Evolutionary conservation across 2,113 vertebrate genomes (phyloP), one percentile per base, ranked within the genome.

Genomic region (Callaeas wilsoni): DNA sequence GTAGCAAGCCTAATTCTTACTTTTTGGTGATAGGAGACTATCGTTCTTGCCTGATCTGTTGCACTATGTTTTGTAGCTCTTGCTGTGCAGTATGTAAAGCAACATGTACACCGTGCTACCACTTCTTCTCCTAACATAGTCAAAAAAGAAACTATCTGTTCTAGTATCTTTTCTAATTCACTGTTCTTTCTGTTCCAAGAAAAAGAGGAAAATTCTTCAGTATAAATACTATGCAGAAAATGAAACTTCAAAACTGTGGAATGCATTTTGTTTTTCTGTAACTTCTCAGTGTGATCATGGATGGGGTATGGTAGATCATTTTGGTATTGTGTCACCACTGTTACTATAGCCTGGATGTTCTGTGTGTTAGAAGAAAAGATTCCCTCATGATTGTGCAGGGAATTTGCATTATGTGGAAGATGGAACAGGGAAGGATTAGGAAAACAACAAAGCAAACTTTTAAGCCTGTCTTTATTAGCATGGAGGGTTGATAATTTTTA

Each of bases 81-180:
- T 14, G 3, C n/a, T 35, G 13, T 85, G 42, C 52, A 47, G 3
- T 69, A 74, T 69, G 10, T 81, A 60, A 81, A 84, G 33, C 55
- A 84, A 53, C 8, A 25, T 23, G 21, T 11, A 14, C 16, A 50
- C 25, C 0, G 0, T 88, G n/a, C 14, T 74, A 22, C 32, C 10
- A 13, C 27, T 85, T 60, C 32, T 63, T 68, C 69, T 73, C 13
- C 19, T 65, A 57, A 52, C 7, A 23, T 12, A 35, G 33, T 73
- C 15, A 56, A 64, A 59, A 77, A 79, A 50, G 17, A 84, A 60
- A 27, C 7, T 46, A 2, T 25, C 9, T 0, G 0, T 69, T 91
- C 25, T 49, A 25, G 11, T 32, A 10, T 57, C 41, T 78, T 52
- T 84, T 69, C 47, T 22, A 57, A 22, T 78, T 92, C 25, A 49